These are phyloP conservation scores for Archivesica marissinica DNA, from an alignment of 1,140 invertebrate species.

Conservation along the genomic window DNA sequence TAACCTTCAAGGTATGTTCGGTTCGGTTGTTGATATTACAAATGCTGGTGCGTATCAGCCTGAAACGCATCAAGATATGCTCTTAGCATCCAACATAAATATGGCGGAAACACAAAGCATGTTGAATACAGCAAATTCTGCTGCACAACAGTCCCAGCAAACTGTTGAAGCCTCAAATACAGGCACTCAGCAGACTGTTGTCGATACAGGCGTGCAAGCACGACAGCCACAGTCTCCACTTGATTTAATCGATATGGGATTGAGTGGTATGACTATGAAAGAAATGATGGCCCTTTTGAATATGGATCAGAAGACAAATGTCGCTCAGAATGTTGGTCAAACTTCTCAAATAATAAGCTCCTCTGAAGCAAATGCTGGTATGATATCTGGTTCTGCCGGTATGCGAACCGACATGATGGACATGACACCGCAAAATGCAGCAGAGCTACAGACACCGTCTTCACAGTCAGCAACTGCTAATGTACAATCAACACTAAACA, in stretches of 20 bases:
- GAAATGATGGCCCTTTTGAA: conserved; percentile 52
- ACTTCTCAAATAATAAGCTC: background rate
- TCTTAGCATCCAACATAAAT: background rate
- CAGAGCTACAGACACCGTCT: too few relatives aligned
- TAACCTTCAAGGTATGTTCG: background rate
- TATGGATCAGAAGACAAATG: conserved; percentile 16
- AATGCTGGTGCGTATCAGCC: background rate
- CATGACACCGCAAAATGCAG: too few relatives aligned
- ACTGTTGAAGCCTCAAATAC: background rate
- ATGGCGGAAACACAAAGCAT: background rate
- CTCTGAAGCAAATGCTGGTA: background rate
- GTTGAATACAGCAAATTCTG: background rate
- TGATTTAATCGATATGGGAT: conserved; percentile 39
- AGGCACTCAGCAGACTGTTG: background rate
- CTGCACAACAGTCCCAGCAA: background rate
- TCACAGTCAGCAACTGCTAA: too few relatives aligned
- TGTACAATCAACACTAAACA: too few relatives aligned
- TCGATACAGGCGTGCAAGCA: background rate
- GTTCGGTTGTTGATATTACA: background rate
- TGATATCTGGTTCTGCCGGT: background rate
- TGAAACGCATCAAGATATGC: background rate
- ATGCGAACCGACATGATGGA: background rate
- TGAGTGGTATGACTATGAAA: conserved; percentile 36
- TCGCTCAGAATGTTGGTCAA: background rate
- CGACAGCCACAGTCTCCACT: background rate